A percentile compares a stretch with the other conserved stretches of the same genome.
Conservation (phyloP, 2,888 invertebrate genomes). For the Stegana nigrithorax region DNA sequence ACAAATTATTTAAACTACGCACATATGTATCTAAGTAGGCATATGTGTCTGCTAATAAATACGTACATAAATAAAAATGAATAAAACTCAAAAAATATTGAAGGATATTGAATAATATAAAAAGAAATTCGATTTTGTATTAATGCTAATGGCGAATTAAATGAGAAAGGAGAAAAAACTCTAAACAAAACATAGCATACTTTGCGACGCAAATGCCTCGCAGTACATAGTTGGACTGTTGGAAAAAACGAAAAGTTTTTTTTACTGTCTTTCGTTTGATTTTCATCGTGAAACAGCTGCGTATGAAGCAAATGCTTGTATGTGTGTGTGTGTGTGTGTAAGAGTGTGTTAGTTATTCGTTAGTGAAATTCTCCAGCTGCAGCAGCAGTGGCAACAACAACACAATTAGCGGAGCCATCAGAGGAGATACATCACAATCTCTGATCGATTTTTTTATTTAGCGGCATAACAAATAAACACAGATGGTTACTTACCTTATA, state of each 20-base stretch:
- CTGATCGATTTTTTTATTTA: constrained; percentile 49
- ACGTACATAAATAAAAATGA: neutral
- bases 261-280: too few species aligned
- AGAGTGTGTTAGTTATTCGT: constrained; percentile 29
- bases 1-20: too few species aligned
- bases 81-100: neutral
- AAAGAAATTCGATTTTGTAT: neutral
- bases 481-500: constrained; percentile 9
- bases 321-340: constrained; percentile 21
- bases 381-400: neutral
- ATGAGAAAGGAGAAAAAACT: constrained; percentile 17
- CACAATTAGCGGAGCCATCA: neutral
- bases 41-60: too few species aligned
- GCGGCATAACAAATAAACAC: constrained; percentile 9
- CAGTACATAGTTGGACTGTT: too few species aligned
- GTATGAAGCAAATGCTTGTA: constrained; percentile 22
- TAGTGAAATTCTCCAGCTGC: constrained; percentile 1
- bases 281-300: too few species aligned
- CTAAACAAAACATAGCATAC: constrained; percentile 28
- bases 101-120: neutral
- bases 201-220: constrained; percentile 44
- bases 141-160: too few species aligned
- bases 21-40: too few species aligned
- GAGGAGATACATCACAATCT: constrained; percentile 35
- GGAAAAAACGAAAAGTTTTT: too few species aligned